These are phyloP conservation scores for Xestobium rufovillosum DNA, from an alignment of 2,888 invertebrate genomes.

Conservation along the genomic window DNA sequence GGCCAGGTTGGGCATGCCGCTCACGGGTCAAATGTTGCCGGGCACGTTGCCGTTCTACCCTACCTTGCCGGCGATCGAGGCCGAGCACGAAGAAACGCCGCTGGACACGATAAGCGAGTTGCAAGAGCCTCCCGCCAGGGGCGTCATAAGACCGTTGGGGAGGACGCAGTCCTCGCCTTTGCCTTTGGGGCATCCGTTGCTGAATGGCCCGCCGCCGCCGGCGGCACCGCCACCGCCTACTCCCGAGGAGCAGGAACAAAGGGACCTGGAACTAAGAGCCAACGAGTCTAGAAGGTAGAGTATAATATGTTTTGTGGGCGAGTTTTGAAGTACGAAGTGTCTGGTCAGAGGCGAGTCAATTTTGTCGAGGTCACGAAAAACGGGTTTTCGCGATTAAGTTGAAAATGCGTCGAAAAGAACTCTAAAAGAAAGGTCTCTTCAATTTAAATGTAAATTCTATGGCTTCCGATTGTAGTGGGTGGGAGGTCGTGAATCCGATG, in stretches of 20 bases:
- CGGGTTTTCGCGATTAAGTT: slow-evolving; percentile 7
- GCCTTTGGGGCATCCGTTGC: slow-evolving; percentile 82
- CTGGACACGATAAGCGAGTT: slow-evolving; percentile 44
- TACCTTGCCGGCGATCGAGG: slow-evolving; percentile 52
- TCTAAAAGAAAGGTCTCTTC: no score
- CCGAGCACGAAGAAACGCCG: slow-evolving; percentile 49
- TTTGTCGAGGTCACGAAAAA: neutral
- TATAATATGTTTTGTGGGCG: no score
- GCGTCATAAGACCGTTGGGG: slow-evolving; percentile 64
- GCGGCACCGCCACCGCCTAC: slow-evolving; percentile 39
- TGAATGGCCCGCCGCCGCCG: slow-evolving; percentile 41
- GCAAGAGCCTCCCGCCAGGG: slow-evolving; percentile 37
- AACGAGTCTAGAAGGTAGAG: slow-evolving; percentile 45
- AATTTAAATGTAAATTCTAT: no score
- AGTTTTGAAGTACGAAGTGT: no score
- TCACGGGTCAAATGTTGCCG: slow-evolving; percentile 58
- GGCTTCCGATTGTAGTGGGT: no score
- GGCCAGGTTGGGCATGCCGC: slow-evolving; percentile 57
- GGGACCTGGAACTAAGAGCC: slow-evolving; percentile 40
- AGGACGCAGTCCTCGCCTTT: slow-evolving; percentile 92
- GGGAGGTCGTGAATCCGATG: no score
- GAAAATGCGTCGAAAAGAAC: no score
- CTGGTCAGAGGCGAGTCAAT: no score
- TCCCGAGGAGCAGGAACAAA: slow-evolving; percentile 46
- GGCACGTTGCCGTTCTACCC: slow-evolving; percentile 65